These are phyloP conservation scores for Lepus europaeus DNA, from an alignment of 2,113 vertebrate species.

Conservation along the genomic window DNA sequence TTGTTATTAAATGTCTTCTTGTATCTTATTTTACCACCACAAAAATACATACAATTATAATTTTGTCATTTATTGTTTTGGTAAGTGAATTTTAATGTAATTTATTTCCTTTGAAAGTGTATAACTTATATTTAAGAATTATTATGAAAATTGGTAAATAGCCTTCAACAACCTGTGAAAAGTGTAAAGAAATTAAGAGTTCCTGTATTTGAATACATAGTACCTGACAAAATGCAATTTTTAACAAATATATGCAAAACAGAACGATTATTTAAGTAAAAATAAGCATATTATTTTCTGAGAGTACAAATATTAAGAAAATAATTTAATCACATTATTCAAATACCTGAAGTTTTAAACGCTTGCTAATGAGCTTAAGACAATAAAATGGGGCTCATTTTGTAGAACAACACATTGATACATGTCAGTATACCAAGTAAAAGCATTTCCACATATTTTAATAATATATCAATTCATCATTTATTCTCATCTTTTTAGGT, in stretches of 20 bases:
- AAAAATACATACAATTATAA: background rate
- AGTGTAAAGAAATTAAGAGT: background rate
- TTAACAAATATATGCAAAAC: background rate
- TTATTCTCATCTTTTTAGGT: background rate
- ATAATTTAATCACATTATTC: background rate
- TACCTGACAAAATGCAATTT: background rate
- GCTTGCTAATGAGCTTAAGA: background rate
- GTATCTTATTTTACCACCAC: background rate
- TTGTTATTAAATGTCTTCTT: background rate
- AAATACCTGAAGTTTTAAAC: background rate
- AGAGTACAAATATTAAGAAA: background rate
- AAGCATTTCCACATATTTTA: background rate
- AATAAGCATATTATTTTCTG: background rate
- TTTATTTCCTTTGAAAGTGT: background rate
- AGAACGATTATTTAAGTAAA: background rate
- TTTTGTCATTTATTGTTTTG: background rate
- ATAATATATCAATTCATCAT: background rate
- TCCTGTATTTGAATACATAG: background rate
- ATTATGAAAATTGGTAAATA: background rate
- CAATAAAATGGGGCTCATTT: background rate
- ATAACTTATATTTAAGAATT: background rate
- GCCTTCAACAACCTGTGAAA: background rate
- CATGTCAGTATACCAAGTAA: background rate
- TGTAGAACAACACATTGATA: background rate
- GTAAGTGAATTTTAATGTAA: background rate